Evolutionary conservation across 2,888 invertebrate species (phyloP).

Genomic region (Fragum whitleyi): DNA sequence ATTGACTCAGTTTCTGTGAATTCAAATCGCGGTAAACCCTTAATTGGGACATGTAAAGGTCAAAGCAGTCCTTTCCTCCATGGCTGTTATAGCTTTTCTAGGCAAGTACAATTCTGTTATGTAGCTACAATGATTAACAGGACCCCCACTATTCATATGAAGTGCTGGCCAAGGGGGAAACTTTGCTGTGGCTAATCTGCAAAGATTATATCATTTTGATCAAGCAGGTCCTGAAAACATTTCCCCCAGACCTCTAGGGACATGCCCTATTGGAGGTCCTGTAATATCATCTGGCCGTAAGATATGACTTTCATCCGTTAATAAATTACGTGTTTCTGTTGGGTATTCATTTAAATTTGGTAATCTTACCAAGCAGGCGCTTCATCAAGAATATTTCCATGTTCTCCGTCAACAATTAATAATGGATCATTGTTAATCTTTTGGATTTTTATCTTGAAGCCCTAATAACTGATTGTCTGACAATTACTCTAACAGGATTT

Average conservation of each 20-base stretch:
- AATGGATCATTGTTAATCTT: conserved; percentile 15
- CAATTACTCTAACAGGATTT: conserved; percentile 2
- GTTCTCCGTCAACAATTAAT: conserved; percentile 36
- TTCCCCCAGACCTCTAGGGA: conserved; percentile 25
- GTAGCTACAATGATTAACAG: conserved; percentile 38
- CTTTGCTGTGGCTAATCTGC: conserved; percentile 32
- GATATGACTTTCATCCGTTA: conserved; percentile 22
- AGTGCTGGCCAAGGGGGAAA: conserved; percentile 46
- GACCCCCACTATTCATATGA: conserved; percentile 32
- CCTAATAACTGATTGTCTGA: conserved; percentile 33
- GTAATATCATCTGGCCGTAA: conserved; percentile 32
- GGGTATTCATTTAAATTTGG: conserved; percentile 23
- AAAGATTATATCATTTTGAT: neutral
- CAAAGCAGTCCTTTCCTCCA: conserved; percentile 17
- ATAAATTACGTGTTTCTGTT: conserved; percentile 2
- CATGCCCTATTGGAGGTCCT: conserved; percentile 39
- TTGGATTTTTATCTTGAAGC: conserved; percentile 32
- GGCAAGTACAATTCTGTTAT: conserved; percentile 13
- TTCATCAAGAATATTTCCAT: conserved; percentile 37
- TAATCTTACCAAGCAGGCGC: conserved; percentile 44
- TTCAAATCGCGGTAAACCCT: too few relatives aligned
- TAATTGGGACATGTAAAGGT: too few relatives aligned
- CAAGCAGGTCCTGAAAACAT: conserved; percentile 29
- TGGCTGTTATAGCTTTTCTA: neutral
- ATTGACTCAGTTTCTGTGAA: too few relatives aligned